Conservation (phyloP, 2,888 invertebrate genomes). For the Linnaemya vulpina region DNA sequence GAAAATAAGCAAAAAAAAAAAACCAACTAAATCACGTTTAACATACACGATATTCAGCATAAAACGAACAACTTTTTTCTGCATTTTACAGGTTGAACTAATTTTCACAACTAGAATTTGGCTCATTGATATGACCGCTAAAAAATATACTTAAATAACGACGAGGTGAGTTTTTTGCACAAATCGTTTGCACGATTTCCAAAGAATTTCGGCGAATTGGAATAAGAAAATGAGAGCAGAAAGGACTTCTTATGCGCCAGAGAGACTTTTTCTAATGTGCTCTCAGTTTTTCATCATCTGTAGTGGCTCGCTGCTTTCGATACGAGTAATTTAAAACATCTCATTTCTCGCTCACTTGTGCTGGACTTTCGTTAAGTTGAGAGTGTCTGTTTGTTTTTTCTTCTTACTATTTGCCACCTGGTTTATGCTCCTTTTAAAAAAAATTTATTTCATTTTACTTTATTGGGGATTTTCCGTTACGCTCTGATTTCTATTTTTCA, state of each 20-base stretch:
- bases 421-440: conserved; percentile 45
- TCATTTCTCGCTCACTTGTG: conserved; percentile 14
- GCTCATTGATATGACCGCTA: conserved; percentile 25
- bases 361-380: conserved; percentile 66
- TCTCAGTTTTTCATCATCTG: not conserved
- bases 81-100: conserved; percentile 64
- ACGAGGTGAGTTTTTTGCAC: conserved; percentile 60
- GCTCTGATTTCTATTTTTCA: conserved; percentile 67
- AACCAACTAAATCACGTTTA: conserved; percentile 4
- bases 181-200: conserved; percentile 47
- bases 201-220: conserved; percentile 45
- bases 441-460: conserved; percentile 17
- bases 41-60: conserved; percentile 1
- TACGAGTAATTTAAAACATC: not conserved
- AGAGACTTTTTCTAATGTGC: not conserved
- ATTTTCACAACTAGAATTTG: conserved; percentile 49
- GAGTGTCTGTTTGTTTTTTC: not conserved
- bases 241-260: conserved; percentile 19
- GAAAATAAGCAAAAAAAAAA: not conserved
- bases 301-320: not conserved
- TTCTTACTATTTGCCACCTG: conserved; percentile 61
- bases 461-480: conserved; percentile 52
- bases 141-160: conserved; percentile 49
- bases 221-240: conserved; percentile 38
- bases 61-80: conserved; percentile 23